Base-by-base conservation (phyloP, 2,888 invertebrate genomes). In the Perizoma flavofasciatum region DNA sequence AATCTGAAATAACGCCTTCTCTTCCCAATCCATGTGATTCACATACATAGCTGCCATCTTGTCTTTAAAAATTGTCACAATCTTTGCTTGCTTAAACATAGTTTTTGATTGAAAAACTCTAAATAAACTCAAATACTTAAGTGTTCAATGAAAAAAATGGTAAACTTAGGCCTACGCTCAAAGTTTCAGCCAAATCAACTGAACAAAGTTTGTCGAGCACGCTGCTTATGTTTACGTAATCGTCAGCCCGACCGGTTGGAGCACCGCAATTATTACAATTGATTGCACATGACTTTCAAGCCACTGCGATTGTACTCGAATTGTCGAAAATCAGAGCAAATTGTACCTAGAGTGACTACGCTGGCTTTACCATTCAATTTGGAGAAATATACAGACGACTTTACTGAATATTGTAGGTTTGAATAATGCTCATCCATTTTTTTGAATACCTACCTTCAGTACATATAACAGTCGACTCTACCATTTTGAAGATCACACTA, bases 231-330 rank as follows among this genome's bases (percentile, higher is more conserved):
- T 59, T 63, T 63, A 53, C 50, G 56, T 50, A 50, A 59, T 59
- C 49, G 49, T 47, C 55, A 53, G 49, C 33, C 52, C 56, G 48
- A 59, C 57, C 40, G 54, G 47, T 33, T 32, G 55, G 49, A 53
- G 49, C 59, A 56, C 50, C 56, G 59, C 56, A 63, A 59, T 63
- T 57, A 63, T 56, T 53, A 57, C 55, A 59, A 59, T 50, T 63
- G 59, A 63, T 56, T 63, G 56, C 59, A 56, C 56, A 59, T 56
- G 53, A 59, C 56, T 59, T 53, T 54, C 62, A 48, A 58, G 61
- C 62, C 47, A 43, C 53, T 63, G 49, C 59, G 59, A 56, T 62
- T 62, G 62, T 62, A 39, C 47, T 40, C 53, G 53, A 57, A 47
- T 54, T 54, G 57, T 49, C 40, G 57, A 50, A 57, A 57, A 50